Percentiles rank a stretch among this genome's conserved stretches.
Evolutionary conservation across 2,888 invertebrate species (phyloP).

Genomic region (Aelia acuminata): DNA sequence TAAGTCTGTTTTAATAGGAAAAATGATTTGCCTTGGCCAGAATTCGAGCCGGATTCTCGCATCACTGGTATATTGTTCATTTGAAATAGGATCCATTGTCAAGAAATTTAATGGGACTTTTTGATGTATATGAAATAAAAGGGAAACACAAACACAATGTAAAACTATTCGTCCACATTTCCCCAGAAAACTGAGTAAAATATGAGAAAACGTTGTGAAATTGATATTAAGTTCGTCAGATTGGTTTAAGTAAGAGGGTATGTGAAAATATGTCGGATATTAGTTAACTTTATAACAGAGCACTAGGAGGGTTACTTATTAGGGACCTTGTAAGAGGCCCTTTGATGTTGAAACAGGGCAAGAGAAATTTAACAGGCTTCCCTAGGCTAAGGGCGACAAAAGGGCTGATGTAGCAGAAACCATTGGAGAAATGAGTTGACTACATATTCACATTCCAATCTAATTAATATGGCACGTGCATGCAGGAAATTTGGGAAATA

Average conservation of each 20-base stretch:
- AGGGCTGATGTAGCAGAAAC: conserved; percentile 29
- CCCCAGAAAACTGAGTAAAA: neutral
- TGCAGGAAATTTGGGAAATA: neutral
- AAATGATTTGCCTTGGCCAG: too few relatives aligned
- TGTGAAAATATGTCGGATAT: conserved; percentile 41
- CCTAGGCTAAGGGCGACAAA: neutral
- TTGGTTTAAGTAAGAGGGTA: neutral
- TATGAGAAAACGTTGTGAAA: neutral
- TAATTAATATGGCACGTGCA: neutral
- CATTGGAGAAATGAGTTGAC: neutral
- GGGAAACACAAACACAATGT: neutral
- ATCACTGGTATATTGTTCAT: too few relatives aligned
- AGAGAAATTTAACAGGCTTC: conserved; percentile 37
- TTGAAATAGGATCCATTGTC: too few relatives aligned
- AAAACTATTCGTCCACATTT: neutral
- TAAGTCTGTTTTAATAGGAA: too few relatives aligned
- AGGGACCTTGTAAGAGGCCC: neutral
- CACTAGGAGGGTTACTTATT: conserved; percentile 33
- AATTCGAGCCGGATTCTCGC: too few relatives aligned
- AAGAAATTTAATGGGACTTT: too few relatives aligned
- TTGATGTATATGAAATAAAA: too few relatives aligned
- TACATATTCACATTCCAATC: neutral
- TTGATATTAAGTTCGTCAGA: neutral
- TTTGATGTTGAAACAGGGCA: conserved; percentile 3
- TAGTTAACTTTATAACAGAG: conserved; percentile 38